Evolutionary conservation across 2,113 vertebrate genomes (phyloP), one percentile per base, ranked within the genome.

Genomic region (Cyprichromis sp.): DNA sequence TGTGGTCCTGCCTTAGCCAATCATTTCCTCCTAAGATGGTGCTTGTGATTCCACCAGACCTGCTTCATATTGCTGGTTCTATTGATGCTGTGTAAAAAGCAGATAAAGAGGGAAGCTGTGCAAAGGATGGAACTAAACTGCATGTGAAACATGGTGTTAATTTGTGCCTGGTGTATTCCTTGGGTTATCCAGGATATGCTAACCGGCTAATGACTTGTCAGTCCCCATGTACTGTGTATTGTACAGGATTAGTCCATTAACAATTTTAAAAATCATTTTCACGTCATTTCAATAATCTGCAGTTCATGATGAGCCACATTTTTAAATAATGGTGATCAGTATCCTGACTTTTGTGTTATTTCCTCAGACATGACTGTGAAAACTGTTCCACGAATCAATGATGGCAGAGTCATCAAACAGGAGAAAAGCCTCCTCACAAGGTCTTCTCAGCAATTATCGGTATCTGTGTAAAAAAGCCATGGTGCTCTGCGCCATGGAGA

Each of bases 381-480:
- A 31, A 16, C 8, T 5, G 19, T 55, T 47, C 24, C 6, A 6
- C 31, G 6, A 16, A 2, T 61, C 40, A 61, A 68, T 5, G 12
- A 92, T 89, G 89, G 54, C 86, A 3, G 38, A 82, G 34, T 7
- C 4, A 2, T 71, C 50, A 5, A 71, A 59, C 24, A 52, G 21
- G 47, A 80, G 9, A 45, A 91, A 85, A 85, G 16, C 54, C n/a
- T 11, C 66, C 14, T 90, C 89, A 2, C 3, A 29, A 8, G 85
- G 85, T 8, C 86, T 94, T 68, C 79, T 94, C 7, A 81, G 26
- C 17, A 94, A 90, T 71, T 81, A 90, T 52, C 8, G 84, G 6
- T 85, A 66, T 80, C 45, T 91, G 45, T 90, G 66, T 36, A 86
- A 90, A 71, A 91, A 87, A 47, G 5, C 83, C 9, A 66, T 80